Evolutionary conservation across 2,888 invertebrate genomes (phyloP).

Genomic region (Gortyna flavago): DNA sequence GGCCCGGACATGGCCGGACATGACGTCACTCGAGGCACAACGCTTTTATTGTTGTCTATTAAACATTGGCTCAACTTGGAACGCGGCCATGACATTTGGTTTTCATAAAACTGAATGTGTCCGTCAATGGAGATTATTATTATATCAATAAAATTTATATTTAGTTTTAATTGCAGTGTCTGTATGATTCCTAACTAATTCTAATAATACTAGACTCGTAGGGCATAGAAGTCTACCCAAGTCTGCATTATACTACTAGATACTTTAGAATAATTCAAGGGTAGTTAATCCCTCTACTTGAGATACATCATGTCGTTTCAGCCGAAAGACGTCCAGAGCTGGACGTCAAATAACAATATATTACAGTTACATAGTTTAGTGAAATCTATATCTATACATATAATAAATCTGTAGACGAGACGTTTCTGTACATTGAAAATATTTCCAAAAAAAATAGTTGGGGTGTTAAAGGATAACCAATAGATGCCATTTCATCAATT

Average conservation of each 20-base stretch:
- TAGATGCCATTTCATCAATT: no score
- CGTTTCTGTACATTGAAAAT: no score
- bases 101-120: constrained; percentile 33
- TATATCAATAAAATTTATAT: constrained; percentile 1
- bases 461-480: no score
- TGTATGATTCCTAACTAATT: background rate
- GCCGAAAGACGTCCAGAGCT: no score
- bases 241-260: no score
- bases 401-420: no score
- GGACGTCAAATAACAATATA: background rate
- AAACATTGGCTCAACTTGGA: constrained; percentile 41
- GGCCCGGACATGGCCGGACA: constrained; percentile 30
- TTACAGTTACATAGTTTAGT: background rate
- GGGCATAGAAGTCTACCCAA: background rate
- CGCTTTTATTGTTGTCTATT: constrained; percentile 32
- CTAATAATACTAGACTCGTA: background rate
- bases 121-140: constrained; percentile 13
- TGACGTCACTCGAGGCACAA: constrained; percentile 39
- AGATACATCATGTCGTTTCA: background rate
- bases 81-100: constrained; percentile 47
- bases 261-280: background rate
- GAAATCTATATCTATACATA: no score
- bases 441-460: no score
- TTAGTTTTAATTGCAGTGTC: constrained; percentile 9
- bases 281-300: background rate